Evolutionary conservation across 37 sponge, comb jelly and placozoan genomes (phyloP).

Genomic region (Aplysina aerophoba): DNA sequence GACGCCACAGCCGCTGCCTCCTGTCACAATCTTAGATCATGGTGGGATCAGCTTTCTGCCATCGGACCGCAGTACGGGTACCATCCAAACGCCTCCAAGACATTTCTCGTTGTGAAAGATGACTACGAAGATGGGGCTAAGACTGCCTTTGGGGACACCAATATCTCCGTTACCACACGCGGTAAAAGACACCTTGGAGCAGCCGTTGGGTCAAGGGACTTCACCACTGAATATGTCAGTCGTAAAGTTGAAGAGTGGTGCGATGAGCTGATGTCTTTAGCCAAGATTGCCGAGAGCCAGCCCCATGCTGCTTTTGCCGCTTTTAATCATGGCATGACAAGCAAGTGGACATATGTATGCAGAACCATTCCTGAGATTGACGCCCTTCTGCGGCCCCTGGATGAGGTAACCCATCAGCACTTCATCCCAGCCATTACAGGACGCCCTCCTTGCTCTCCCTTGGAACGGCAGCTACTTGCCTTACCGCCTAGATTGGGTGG

Average conservation of each 20-base stretch:
- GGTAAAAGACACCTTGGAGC: slow-evolving; percentile 5
- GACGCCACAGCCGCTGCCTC: background rate
- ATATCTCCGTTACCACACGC: background rate
- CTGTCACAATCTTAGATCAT: background rate
- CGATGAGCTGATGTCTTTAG: no score
- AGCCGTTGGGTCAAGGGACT: background rate
- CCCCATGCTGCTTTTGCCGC: background rate
- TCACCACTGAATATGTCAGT: background rate
- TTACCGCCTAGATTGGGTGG: background rate
- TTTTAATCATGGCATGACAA: background rate
- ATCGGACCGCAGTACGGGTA: background rate
- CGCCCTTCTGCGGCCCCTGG: background rate
- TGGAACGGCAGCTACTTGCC: background rate
- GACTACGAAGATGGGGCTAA: background rate
- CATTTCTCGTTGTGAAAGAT: background rate
- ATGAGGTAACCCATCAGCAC: background rate
- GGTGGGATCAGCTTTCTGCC: background rate
- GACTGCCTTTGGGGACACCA: background rate
- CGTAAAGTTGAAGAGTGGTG: no score
- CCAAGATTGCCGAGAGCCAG: background rate
- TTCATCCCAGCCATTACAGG: slow-evolving; percentile 1
- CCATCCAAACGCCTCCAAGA: background rate
- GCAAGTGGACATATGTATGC: no score
- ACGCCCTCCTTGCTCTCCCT: background rate
- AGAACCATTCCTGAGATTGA: background rate